Evolutionary conservation across 2,797 vertebrate genomes (phyloP).

Genomic region (Myotis planiceps): DNA sequence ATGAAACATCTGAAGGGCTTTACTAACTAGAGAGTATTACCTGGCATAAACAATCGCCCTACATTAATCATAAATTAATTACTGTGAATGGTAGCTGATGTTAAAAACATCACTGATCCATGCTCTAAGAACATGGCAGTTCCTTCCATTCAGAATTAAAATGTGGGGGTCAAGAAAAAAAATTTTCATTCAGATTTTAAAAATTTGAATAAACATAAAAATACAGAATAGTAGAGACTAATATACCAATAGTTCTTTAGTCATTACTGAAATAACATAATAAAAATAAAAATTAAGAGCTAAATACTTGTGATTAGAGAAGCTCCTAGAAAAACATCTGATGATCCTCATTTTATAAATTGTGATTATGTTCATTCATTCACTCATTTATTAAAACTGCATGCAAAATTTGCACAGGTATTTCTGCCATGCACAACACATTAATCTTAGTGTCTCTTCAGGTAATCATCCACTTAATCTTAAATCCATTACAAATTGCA

Average conservation of each 20-base stretch:
- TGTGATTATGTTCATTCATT: neutral
- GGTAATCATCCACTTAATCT: neutral
- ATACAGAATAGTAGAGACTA: neutral
- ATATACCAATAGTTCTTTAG: neutral
- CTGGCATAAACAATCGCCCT: neutral
- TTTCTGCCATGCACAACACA: neutral
- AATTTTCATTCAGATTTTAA: neutral
- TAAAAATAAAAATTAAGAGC: neutral
- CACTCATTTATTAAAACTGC: neutral
- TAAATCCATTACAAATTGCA: neutral
- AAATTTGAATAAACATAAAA: slow-evolving; percentile 26
- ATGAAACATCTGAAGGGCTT: neutral
- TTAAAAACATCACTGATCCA: neutral
- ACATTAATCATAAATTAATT: neutral
- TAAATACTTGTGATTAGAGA: neutral
- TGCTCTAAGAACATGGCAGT: neutral
- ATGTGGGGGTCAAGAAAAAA: neutral
- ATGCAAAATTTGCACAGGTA: neutral
- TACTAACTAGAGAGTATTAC: neutral
- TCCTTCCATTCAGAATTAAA: slow-evolving; percentile 24
- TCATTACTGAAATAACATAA: neutral
- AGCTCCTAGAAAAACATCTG: neutral
- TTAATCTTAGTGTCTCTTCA: slow-evolving; percentile 3
- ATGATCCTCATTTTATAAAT: neutral
- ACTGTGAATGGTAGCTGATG: neutral